A percentile compares a stretch with the other conserved stretches of the same genome.
phyloP scores from a whole-genome alignment of 2,113 vertebrate genomes.

The Chlamydotis undulata region DNA sequence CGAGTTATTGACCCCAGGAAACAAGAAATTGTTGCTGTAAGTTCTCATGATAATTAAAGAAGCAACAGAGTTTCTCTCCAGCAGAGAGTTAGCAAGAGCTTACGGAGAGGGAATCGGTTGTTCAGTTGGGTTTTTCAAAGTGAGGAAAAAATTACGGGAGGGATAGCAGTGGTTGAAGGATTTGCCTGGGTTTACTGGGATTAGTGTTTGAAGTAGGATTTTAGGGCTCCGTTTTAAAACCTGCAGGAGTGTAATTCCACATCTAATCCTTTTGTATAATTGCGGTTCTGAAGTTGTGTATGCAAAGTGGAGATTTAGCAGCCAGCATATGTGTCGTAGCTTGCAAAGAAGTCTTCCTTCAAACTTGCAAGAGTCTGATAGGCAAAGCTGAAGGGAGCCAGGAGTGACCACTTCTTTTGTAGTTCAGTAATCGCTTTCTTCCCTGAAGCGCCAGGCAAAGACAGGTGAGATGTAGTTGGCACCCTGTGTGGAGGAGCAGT shows the following conservation, averaged over 20 bases:
- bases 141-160: not conserved
- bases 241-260: slow-evolving; percentile 51
- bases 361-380: not conserved
- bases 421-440: not conserved
- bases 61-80: not conserved
- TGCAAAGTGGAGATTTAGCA: not conserved
- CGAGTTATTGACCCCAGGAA: slow-evolving; percentile 93
- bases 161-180: not conserved
- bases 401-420: not conserved
- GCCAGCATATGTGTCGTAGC: not conserved
- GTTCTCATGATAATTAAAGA: not conserved
- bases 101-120: not conserved
- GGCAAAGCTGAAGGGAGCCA: not conserved
- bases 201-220: slow-evolving; percentile 44
- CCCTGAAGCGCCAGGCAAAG: not conserved
- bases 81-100: not conserved
- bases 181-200: slow-evolving; percentile 40
- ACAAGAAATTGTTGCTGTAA: slow-evolving; percentile 85
- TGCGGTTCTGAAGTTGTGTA: not conserved
- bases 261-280: slow-evolving; percentile 41
- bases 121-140: not conserved
- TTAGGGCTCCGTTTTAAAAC: slow-evolving; percentile 42
- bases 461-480: rapidly evolving
- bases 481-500: not conserved
- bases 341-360: not conserved